Conservation (phyloP, 2,113 vertebrate species). For the Hippocampus mohnikei region DNA sequence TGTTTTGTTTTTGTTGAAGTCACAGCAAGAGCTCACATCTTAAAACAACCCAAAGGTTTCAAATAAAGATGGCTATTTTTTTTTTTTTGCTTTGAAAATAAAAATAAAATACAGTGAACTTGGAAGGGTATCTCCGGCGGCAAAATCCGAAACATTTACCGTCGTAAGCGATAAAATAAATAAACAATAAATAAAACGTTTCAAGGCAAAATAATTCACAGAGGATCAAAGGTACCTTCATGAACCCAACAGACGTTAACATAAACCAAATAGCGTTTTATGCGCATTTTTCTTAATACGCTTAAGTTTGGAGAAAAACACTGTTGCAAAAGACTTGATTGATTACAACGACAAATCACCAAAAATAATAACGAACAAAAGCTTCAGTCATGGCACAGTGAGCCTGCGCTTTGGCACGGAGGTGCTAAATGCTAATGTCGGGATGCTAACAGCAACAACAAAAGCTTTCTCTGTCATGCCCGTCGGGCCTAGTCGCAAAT, state of each 20-base stretch:
- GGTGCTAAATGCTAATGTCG: constrained; percentile 2
- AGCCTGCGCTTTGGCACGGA: background rate
- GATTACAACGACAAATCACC: background rate
- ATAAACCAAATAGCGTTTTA: background rate
- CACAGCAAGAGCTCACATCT: background rate
- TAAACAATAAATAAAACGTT: constrained; percentile 63
- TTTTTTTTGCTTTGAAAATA: constrained; percentile 7
- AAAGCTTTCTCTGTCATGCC: background rate
- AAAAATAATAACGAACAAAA: background rate
- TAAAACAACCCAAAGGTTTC: background rate
- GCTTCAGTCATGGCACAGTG: background rate
- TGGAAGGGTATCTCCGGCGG: background rate
- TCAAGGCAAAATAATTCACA: background rate
- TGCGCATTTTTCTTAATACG: background rate
- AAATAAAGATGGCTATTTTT: background rate
- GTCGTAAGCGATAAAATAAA: constrained; percentile 53
- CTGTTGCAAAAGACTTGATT: background rate
- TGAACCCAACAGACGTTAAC: background rate
- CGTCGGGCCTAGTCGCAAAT: background rate
- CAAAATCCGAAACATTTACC: constrained; percentile 13
- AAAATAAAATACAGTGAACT: constrained; percentile 4
- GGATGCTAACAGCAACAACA: background rate
- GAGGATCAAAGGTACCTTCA: constrained; percentile 5
- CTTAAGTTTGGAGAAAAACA: background rate
- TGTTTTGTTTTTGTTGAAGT: background rate